A percentile compares a stretch with the other conserved stretches of the same genome.
Evolutionary conservation across 1,140 invertebrate species (phyloP).

Genomic region (Luehdorfia chinensis): DNA sequence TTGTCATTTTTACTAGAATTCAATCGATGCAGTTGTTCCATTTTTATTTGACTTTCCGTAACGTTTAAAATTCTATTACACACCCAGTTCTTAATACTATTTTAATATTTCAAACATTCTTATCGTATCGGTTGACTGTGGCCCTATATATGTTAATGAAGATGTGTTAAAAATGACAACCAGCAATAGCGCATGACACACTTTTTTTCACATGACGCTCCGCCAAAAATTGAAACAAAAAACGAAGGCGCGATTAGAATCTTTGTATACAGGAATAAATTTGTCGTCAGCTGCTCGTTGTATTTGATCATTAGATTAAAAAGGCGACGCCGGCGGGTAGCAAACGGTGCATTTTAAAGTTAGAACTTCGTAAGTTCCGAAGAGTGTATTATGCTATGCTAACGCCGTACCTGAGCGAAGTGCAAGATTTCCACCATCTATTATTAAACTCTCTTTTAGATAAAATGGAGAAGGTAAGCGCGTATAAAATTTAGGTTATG

Average conservation of each 20-base stretch:
- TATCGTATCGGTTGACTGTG: neutral
- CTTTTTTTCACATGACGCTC: conserved; percentile 1
- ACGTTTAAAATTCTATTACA: too few relatives aligned
- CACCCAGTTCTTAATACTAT: conserved; percentile 4
- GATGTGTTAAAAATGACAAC: conserved; percentile 13
- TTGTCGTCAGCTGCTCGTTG: conserved; percentile 52
- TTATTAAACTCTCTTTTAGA: conserved; percentile 6
- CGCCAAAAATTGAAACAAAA: too few relatives aligned
- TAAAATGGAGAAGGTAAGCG: neutral
- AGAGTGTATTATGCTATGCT: conserved; percentile 5
- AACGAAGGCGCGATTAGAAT: conserved; percentile 55
- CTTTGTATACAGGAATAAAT: conserved; percentile 61
- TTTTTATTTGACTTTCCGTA: too few relatives aligned
- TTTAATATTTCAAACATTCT: conserved; percentile 3
- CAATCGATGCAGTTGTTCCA: too few relatives aligned
- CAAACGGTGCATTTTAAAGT: conserved; percentile 51
- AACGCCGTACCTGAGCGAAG: conserved; percentile 8
- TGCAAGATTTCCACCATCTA: conserved; percentile 13
- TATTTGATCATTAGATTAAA: conserved; percentile 69
- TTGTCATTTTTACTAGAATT: too few relatives aligned
- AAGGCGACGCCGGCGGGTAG: conserved; percentile 39
- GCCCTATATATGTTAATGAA: conserved; percentile 5
- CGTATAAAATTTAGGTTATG: conserved; percentile 10
- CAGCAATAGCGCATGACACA: neutral
- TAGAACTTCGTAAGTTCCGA: conserved; percentile 16